These are phyloP conservation scores for Nymphalis polychloros DNA, from an alignment of 2,888 invertebrate species.

Conservation along the genomic window DNA sequence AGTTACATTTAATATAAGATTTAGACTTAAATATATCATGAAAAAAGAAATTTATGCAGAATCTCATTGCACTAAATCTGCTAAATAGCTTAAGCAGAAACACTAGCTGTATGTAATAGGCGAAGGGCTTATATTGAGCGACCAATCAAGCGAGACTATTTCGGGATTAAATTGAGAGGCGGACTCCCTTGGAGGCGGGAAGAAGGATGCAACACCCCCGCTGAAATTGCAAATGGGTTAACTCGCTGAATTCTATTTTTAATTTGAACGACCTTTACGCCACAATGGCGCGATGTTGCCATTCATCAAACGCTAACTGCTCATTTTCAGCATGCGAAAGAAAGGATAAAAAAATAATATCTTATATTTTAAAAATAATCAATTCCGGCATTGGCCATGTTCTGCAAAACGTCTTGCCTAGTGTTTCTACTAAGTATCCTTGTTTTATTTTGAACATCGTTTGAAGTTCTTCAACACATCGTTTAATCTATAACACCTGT, in stretches of 20 bases:
- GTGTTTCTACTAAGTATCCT: conserved; percentile 25
- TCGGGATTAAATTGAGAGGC: conserved; percentile 64
- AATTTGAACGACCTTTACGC: conserved; percentile 21
- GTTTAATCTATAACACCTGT: conserved; percentile 39
- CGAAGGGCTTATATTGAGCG: conserved; percentile 58
- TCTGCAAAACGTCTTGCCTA: conserved; percentile 30
- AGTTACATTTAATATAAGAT: no score
- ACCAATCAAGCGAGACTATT: conserved; percentile 70
- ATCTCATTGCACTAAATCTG: background rate
- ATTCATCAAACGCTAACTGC: conserved; percentile 4
- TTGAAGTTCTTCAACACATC: conserved; percentile 31
- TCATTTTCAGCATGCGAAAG: background rate
- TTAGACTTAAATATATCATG: no score
- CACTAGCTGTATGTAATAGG: conserved; percentile 55
- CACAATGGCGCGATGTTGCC: conserved; percentile 12
- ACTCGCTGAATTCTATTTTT: conserved; percentile 49
- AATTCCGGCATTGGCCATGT: conserved; percentile 1
- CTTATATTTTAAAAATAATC: conserved; percentile 5
- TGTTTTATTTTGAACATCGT: conserved; percentile 30
- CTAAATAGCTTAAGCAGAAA: conserved; percentile 19
- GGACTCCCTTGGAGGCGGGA: conserved; percentile 62
- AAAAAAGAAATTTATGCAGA: background rate
- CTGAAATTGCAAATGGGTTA: conserved; percentile 45
- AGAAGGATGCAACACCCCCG: conserved; percentile 46
- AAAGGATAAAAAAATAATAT: conserved; percentile 1